phyloP scores from a whole-genome alignment of 2,888 invertebrate genomes.

The Aphrophora alni region DNA sequence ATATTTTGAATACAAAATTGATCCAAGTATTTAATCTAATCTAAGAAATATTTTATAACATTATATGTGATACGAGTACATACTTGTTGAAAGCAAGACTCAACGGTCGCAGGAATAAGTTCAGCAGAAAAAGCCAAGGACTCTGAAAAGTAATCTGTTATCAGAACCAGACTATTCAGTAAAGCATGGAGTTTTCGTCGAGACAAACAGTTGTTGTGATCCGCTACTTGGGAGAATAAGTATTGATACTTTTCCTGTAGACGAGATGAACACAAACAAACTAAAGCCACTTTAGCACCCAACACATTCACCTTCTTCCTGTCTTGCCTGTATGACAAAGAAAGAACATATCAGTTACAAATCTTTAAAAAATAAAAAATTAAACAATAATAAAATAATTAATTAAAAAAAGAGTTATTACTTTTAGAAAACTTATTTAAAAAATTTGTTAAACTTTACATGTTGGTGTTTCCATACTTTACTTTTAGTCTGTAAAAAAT shows the following conservation, averaged over 20 bases:
- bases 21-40: too few species aligned
- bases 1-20: too few species aligned
- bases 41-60: too few species aligned
- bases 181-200: slow-evolving; percentile 67
- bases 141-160: slow-evolving; percentile 68
- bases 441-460: too few species aligned
- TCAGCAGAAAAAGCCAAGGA: slow-evolving; percentile 67
- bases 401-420: too few species aligned
- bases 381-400: too few species aligned
- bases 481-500: too few species aligned
- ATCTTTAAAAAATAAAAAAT: too few species aligned
- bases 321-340: slow-evolving; percentile 61
- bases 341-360: background rate
- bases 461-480: too few species aligned
- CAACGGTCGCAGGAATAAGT: slow-evolving; percentile 69
- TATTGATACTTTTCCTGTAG: slow-evolving; percentile 69
- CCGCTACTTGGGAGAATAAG: slow-evolving; percentile 72
- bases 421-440: too few species aligned
- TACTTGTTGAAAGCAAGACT: slow-evolving; percentile 76
- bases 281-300: slow-evolving; percentile 71
- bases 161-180: slow-evolving; percentile 67
- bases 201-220: slow-evolving; percentile 77
- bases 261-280: slow-evolving; percentile 69
- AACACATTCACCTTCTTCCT: slow-evolving; percentile 69
- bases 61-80: too few species aligned